Base-by-base conservation (phyloP, 2,113 vertebrate species). In the Megaleporinus macrocephalus region DNA sequence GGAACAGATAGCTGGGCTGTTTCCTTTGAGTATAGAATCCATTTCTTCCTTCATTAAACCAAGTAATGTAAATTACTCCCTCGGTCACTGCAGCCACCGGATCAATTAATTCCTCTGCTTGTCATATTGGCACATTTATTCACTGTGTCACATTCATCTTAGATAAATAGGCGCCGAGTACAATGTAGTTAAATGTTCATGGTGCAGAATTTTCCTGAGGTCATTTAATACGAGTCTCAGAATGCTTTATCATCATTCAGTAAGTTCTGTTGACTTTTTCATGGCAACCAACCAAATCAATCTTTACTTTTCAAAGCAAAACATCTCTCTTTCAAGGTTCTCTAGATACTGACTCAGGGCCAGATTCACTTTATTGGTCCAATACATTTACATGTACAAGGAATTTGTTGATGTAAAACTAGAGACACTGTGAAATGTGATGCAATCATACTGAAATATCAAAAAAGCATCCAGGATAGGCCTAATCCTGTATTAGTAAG, bases 41-140 rank as follows among this genome's bases (percentile, higher is more conserved):
- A 61, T 61, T 61, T 26, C 57, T 61, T 61, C 57, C 57, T 26
- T 61, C 57, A 61, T 61, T 61, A 24, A 57, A 57, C 53, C 53
- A 26, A 61, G 24, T 61, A 61, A 61, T 61, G n/a, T 26, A 26
- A 26, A 61, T 61, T 12, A 61, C 57, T 61, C 57, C n/a, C 57
- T 61, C n/a, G 57, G 57, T 61, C 57, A 61, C 57, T 61, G 57
- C 1, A n/a, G 10, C n/a, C n/a, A 61, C 6, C n/a, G 5, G 57
- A 61, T 61, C 24, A 61, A 24, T 61, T 1, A 22, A 57, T 57
- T 57, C 53, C 53, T 57, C 6, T n/a, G 53, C 53, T 57, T 57
- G 22, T 57, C 20, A 57, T 9, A n/a, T 57, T 61, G 57, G n/a
- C n/a, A 24, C n/a, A 13, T 61, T 61, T 61, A 26, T 61, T 61